Conservation (phyloP, 2,888 invertebrate species). For the Philopedon plagiatum region DNA sequence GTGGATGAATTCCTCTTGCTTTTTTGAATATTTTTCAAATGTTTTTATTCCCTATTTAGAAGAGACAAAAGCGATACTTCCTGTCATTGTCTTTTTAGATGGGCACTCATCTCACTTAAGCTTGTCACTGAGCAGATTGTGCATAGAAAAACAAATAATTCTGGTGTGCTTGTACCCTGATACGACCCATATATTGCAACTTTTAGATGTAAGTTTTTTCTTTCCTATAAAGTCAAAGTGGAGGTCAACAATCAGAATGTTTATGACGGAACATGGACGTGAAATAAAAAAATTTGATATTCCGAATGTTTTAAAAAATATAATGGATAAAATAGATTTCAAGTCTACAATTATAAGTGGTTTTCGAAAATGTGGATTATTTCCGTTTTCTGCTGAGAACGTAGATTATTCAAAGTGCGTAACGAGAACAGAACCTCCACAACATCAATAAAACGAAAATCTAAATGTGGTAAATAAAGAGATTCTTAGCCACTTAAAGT, state of each 20-base stretch:
- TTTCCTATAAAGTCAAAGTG: conserved; percentile 6
- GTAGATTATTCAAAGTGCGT: not conserved
- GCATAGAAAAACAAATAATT: conserved; percentile 53
- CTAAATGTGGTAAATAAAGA: too few relatives aligned
- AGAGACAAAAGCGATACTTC: not conserved
- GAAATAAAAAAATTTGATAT: conserved; percentile 19
- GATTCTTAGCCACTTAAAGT: too few relatives aligned
- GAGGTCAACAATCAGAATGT: too few relatives aligned
- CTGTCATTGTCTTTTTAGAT: too few relatives aligned
- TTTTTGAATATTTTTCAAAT: not conserved
- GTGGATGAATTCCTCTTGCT: conserved; percentile 16
- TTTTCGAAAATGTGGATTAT: not conserved
- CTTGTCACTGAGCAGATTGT: conserved; percentile 58
- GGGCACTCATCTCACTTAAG: conserved; percentile 57
- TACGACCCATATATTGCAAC: conserved; percentile 32
- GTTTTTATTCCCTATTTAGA: not conserved
- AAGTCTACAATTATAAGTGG: not conserved
- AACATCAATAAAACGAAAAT: too few relatives aligned
- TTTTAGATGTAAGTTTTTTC: conserved; percentile 27
- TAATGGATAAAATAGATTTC: not conserved
- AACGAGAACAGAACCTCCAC: too few relatives aligned
- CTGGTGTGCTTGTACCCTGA: conserved; percentile 44
- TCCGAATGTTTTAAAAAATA: conserved; percentile 3
- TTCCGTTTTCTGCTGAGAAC: not conserved
- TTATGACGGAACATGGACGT: not conserved